Base-by-base conservation (phyloP, 2,888 invertebrate genomes). In the Philhelius pedissequus region DNA sequence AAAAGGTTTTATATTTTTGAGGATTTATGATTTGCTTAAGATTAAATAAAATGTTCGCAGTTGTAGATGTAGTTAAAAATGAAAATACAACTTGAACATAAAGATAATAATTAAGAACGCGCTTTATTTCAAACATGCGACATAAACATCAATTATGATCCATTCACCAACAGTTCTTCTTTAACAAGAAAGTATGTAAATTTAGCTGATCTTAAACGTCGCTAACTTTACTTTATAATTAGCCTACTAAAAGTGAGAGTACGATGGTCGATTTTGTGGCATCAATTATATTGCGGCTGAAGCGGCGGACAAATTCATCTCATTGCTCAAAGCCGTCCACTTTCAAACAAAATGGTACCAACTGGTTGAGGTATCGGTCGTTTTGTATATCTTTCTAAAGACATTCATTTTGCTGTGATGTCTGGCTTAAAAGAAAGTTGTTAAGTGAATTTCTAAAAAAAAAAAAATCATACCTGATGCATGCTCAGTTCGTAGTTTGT, bases 381-480 rank as follows among this genome's bases (percentile, higher is more conserved):
- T 15, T 69, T 69, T 62, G 60, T 60, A 20, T 66, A 30, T 66
- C 48, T 79, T 32, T 27, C n/a, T n/a, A n/a, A n/a, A 52, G 50
- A 60, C 43, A n/a, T 43, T 74, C 43, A 20, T 52, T 74, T 54
- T 80, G 18, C 22, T 62, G 40, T n/a, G 74, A 52, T 56, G 30
- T 48, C 60, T 62, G 22, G 27, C 35, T 20, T 69, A 75, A 80
- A 75, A 80, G 80, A 80, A 80, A 80, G 80, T 80, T 75, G 69
- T 32, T 32, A 48, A 64, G 22, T 69, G 48, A 74, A 69, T 70
- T 69, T 80, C 69, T 54, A 64, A 60, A 74, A 38, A 43, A 62
- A 69, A 27, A n/a, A 40, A 60, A 66, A 50, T 32, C 20, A 58
- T 18, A 43, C 62, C 6, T 18, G 15, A 60, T 20, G 13, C 35